Base-by-base conservation (phyloP, 2,888 invertebrate genomes). In the Fissipunctia ypsillon region DNA sequence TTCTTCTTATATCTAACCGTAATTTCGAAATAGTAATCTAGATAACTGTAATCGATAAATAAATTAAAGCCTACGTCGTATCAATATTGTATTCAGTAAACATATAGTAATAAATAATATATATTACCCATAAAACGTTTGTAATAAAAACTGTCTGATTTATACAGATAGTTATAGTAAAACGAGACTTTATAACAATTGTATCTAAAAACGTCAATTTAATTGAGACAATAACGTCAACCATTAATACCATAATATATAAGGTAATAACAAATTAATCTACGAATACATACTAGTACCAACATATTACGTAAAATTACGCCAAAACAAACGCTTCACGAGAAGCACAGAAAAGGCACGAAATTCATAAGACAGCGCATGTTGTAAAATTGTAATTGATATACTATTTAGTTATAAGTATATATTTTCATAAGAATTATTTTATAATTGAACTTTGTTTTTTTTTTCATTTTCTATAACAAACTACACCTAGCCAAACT, bases 351-450 rank as follows among this genome's bases (percentile, higher is more conserved):
- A 91, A 94, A 95, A 95, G 96, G 95, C 95, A 95, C 95, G 88
- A 91, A 95, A 95, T 95, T 96, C 96, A 96, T 96, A 96, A 96
- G 96, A 95, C 91, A 94, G 94, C 93, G 91, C 90, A 88, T 84
- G 84, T 81, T 84, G 71, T 75, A 86, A 86, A 63, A 89, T 86
- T 90, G 85, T 88, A 80, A 86, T 87, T 86, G 81, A 88, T 84
- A 87, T 84, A 89, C 80, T 83, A 78, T 65, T 65, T 65, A 73
- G 28, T 52, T 50, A 69, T 63, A 77, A 67, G 74, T 67, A 78
- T 61, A 65, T 73, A 76, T 72, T 79, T 82, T 77, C 73, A 83
- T 85, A 83, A 82, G 70, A 76, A 69, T 69, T 61, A 81, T 77
- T 77, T 73, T 69, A 69, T 82, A 77, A 84, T 82, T 82, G 78